Evolutionary conservation across 2,797 vertebrate species (phyloP), one percentile per base, ranked within the genome.

Genomic region (Apodemus agrarius): DNA sequence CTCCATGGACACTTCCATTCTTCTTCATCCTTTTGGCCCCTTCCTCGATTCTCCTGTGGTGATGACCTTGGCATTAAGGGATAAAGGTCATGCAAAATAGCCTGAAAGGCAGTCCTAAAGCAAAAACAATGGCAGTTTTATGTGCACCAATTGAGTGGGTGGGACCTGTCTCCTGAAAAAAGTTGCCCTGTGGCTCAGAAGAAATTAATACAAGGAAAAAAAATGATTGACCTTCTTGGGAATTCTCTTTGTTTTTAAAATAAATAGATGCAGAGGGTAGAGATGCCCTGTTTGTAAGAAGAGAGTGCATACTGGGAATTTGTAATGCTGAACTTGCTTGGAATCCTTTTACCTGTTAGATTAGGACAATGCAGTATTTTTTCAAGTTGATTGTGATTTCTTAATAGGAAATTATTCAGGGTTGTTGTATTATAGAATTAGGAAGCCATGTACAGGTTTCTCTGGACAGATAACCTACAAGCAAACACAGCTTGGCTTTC

Each of bases 161-260:
- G 46, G 6, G 12, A n/a, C 22, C 46, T 4, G 0, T 6, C 52
- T 65, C 13, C 79, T 29, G 12, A 11, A 82, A 69, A 72, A 3
- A 1, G 31, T n/a, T 69, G 22, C 29, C 40, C 34, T 9, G 40
- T 79, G 54, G 26, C 29, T 83, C 82, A 52, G 52, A 82, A 88
- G 49, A 43, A 88, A 74, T 4, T 8, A 13, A 14, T 10, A 16
- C 8, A 80, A n/a, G n/a, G 80, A 6, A n/a, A n/a, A 59, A 96
- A 49, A 85, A n/a, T 67, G 19, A 22, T 26, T 67, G 54, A 65
- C 76, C 6, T 72, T 17, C 9, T 61, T 29, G 49, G 43, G 0
- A 59, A 46, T 78, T 85, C 85, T 95, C n/a, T 87, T 43, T 81
- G 26, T 49, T 96, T 97, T 95, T 26, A n/a, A 92, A 94, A 72